Evolutionary conservation across 2,888 invertebrate genomes (phyloP).

Genomic region (Phortica okadai): DNA sequence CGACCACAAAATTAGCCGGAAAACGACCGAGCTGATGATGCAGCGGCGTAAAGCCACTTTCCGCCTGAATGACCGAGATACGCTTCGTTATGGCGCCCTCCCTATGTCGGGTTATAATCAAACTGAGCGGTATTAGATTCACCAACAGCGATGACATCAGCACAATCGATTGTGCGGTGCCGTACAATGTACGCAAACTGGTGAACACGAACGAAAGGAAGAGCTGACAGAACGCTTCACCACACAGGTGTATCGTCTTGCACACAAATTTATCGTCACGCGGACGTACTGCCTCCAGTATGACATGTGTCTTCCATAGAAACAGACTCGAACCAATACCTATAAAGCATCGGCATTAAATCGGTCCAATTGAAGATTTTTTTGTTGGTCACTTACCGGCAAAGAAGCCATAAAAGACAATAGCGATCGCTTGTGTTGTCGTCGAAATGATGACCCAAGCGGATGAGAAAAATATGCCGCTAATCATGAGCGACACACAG

Average conservation of each 20-base stretch:
- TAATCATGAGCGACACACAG: conserved; percentile 72
- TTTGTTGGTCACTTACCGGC: conserved; percentile 63
- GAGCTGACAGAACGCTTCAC: conserved; percentile 75
- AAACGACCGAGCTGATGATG: conserved; percentile 67
- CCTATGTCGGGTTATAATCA: conserved; percentile 74
- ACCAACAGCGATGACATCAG: conserved; percentile 74
- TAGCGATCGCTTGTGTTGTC: conserved; percentile 73
- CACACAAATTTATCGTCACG: conserved; percentile 75
- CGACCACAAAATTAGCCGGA: conserved; percentile 64
- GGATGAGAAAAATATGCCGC: conserved; percentile 74
- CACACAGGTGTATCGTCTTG: conserved; percentile 74
- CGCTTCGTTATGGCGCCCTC: conserved; percentile 73
- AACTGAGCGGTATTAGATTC: conserved; percentile 73
- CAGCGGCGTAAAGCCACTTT: conserved; percentile 65
- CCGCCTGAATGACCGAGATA: conserved; percentile 72
- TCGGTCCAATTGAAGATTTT: background rate
- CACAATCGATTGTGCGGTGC: conserved; percentile 74
- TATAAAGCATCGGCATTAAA: conserved; percentile 37
- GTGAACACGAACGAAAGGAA: conserved; percentile 76
- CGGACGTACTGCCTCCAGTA: conserved; percentile 75
- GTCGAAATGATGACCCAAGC: conserved; percentile 74
- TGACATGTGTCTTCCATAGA: conserved; percentile 73
- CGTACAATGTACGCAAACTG: conserved; percentile 74
- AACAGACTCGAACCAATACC: conserved; percentile 74
- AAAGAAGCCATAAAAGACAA: conserved; percentile 74